phyloP scores from a whole-genome alignment of 2,113 vertebrate genomes.

The Labeo catla region DNA sequence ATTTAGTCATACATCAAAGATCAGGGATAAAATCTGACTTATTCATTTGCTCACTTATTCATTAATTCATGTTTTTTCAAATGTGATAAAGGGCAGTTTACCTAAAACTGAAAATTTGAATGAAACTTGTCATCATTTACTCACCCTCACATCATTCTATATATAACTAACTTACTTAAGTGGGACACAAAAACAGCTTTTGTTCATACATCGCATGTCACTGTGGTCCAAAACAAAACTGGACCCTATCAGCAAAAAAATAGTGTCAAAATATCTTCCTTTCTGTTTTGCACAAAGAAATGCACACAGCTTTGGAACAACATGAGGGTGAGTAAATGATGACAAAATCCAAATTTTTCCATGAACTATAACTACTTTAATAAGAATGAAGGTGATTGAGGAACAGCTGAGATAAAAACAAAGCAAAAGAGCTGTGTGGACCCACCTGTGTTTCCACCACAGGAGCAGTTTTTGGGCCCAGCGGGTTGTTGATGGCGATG shows the following conservation, averaged over 20 bases:
- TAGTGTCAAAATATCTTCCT: background rate
- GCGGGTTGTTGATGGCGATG: conserved; percentile 89
- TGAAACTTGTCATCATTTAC: background rate
- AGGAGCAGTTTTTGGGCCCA: conserved; percentile 87
- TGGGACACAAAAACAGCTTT: background rate
- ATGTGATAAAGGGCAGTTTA: background rate
- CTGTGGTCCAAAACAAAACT: background rate
- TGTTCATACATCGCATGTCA: background rate
- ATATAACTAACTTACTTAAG: background rate
- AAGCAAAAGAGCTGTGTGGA: background rate
- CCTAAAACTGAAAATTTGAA: background rate
- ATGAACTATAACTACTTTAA: background rate
- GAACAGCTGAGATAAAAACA: background rate
- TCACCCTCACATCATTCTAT: background rate
- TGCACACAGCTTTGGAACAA: background rate
- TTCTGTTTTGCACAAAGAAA: background rate
- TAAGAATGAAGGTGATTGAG: background rate
- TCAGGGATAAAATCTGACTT: background rate
- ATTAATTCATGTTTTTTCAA: background rate
- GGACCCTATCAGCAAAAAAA: no score
- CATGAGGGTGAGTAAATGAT: background rate
- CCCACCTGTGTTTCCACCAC: conserved; percentile 90
- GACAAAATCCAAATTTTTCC: background rate
- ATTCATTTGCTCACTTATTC: background rate
- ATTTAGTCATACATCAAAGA: no score